Evolutionary conservation across 2,888 invertebrate species (phyloP), one percentile per base, ranked within the genome.

Genomic region (Mamestra brassicae): DNA sequence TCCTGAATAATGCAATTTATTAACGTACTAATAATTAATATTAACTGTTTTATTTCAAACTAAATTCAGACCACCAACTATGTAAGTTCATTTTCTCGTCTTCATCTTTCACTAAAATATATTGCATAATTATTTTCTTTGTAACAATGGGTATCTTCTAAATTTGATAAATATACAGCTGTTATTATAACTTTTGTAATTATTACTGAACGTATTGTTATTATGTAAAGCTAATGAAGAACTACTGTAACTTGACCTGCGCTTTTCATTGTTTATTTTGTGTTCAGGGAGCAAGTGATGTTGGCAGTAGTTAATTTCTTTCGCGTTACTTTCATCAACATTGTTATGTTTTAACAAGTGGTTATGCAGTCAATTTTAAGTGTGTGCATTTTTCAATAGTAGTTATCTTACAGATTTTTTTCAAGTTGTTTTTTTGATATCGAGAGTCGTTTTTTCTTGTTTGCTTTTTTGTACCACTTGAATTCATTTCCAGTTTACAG

Each of bases 111-210:
- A 55, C 11, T 61, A 67, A 54, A 10, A 64, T 65, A 54, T 66
- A 26, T 61, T 78, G 55, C 57, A 82, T 70, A 71, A 76, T 76
- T 72, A 61, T 71, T 69, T 71, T 72, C 52, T 67, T 50, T 64
- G 11, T 52, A 67, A 77, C 80, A 86, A 80, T 75, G 52, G 42
- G 55, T 45, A 61, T 73, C 55, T 54, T 77, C 42, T 57, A 70
- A 74, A 74, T 61, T 36, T 65, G 42, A 45, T 68, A 73, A 64
- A 67, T 79, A 73, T 64, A 73, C 36, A 71, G 34, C 52, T 60
- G 36, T 65, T 63, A n/a, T 71, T 67, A 63, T 65, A 70, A 50
- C 47, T n/a, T 57, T 38, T 54, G 60, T 80, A 79, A 80, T 86
- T 75, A 80, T 86, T 75, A 74, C 67, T 74, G 38, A 17, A 7